phyloP scores from a whole-genome alignment of 37 sponge, comb jelly and placozoan species.

The Tethya wilhelma region DNA sequence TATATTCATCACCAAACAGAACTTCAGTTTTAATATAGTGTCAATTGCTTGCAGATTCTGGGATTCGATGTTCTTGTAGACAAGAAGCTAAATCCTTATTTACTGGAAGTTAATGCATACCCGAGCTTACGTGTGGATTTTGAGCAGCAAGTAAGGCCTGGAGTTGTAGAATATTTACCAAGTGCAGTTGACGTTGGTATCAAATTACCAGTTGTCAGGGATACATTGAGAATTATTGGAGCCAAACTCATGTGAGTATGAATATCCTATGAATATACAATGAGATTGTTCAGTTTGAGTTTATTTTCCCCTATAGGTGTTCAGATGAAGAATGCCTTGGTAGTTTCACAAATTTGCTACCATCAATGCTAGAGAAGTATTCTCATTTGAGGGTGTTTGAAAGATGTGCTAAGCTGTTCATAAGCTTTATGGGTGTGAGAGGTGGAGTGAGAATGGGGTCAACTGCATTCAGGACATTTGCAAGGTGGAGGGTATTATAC shows the following conservation, averaged over 20 bases:
- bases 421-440: not conserved
- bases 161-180: slow-evolving; percentile 11
- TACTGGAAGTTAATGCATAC: slow-evolving; percentile 65
- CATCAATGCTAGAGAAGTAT: not conserved
- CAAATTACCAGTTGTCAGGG: slow-evolving; percentile 21
- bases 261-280: not conserved
- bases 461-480: slow-evolving; percentile 4
- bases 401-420: slow-evolving; percentile 1
- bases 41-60: slow-evolving; percentile 22
- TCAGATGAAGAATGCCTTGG: not conserved
- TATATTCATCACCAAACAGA: too few species aligned
- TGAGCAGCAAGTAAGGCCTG: slow-evolving; percentile 42
- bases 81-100: slow-evolving; percentile 40
- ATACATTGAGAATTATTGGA: slow-evolving; percentile 9
- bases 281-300: not conserved
- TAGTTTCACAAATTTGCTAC: not conserved
- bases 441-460: slow-evolving; percentile 13
- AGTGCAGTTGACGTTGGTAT: slow-evolving; percentile 38
- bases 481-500: too few species aligned
- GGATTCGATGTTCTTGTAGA: slow-evolving; percentile 73
- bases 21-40: too few species aligned
- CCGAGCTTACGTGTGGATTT: slow-evolving; percentile 56
- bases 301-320: not conserved
- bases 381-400: slow-evolving; percentile 8
- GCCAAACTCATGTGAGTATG: not conserved